Conservation (phyloP, 2,888 invertebrate species). For the Microplitis deprimator region DNA sequence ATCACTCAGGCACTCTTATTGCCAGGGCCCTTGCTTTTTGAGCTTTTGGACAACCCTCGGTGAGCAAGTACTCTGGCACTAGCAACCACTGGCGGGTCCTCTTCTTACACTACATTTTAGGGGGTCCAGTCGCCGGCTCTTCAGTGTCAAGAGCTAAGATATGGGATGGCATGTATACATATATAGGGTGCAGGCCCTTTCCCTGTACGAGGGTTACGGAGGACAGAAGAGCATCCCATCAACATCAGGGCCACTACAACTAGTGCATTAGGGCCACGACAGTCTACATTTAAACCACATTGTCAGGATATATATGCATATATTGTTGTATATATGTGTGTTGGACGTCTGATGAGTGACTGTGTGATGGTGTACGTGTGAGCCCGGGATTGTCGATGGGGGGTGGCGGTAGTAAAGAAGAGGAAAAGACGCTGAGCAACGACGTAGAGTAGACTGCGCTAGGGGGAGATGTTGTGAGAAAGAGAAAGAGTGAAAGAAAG, state of each 20-base stretch:
- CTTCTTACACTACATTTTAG: not conserved
- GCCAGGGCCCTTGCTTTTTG: not conserved
- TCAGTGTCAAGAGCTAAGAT: slow-evolving; percentile 27
- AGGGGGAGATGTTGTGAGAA: slow-evolving; percentile 52
- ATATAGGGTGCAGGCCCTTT: not conserved
- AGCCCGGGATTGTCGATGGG: slow-evolving; percentile 35
- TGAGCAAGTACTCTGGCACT: not conserved
- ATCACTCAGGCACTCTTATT: slow-evolving; percentile 4
- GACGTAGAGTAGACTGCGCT: slow-evolving; percentile 34
- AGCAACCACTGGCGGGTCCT: not conserved
- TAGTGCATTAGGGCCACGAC: no score
- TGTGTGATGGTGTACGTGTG: slow-evolving; percentile 24
- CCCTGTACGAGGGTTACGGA: no score
- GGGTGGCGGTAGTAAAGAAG: slow-evolving; percentile 26
- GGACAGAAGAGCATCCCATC: no score
- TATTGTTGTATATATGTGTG: slow-evolving; percentile 9
- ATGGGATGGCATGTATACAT: slow-evolving; percentile 4
- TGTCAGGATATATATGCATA: not conserved
- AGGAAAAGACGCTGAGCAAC: slow-evolving; percentile 41
- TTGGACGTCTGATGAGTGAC: slow-evolving; percentile 25
- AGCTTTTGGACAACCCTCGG: no score
- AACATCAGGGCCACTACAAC: no score
- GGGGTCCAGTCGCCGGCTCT: slow-evolving; percentile 27
- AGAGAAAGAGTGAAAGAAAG: slow-evolving; percentile 44
- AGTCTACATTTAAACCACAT: slow-evolving; percentile 34